Evolutionary conservation across 2,888 invertebrate species (phyloP), one percentile per base, ranked within the genome.

Genomic region (Rhopalosiphum nymphaeae): DNA sequence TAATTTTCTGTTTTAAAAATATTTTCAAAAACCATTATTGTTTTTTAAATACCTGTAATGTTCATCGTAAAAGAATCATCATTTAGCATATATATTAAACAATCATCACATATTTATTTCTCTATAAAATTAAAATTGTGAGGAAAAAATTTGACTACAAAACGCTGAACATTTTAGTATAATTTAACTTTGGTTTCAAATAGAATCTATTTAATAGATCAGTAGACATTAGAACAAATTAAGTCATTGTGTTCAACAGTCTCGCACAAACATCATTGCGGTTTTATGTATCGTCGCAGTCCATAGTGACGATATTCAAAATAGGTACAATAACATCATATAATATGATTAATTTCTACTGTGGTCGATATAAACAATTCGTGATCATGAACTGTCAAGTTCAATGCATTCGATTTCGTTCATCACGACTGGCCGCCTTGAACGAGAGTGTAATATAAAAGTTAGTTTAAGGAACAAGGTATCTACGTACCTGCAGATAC

Each of bases 301-400:
- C 3, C 36, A 2, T 36, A 9, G 21, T 25, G 25, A 53, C 53
- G 36, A 46, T 53, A 88, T 42, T 78, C 36, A 21, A 78, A 78
- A 78, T 36, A 78, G 26, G 78, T 36, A 78, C 78, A 78, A 36
- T 78, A 67, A 4, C 36, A 78, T 9, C 36, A 78, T 21, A 2
- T 36, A 36, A 78, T 78, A 78, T 78, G 78, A 78, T 25, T 36
- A 78, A 78, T 36, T 36, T 36, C 7, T n/a, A 11, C 46, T 90
- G 56, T n/a, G 57, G 91, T 85, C 84, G 29, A 61, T 46, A 49
- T 61, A 87, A 87, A 91, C 46, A 25, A 57, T 92, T 92, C 53
- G 67, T 84, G 93, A 78, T 89, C 89, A 56, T 89, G 84, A 93
- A 93, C 78, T 84, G 87, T 93, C 92, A 93, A 93, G 92, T 93